Conservation (phyloP, 2,888 invertebrate genomes). For the Volucella bombylans region DNA sequence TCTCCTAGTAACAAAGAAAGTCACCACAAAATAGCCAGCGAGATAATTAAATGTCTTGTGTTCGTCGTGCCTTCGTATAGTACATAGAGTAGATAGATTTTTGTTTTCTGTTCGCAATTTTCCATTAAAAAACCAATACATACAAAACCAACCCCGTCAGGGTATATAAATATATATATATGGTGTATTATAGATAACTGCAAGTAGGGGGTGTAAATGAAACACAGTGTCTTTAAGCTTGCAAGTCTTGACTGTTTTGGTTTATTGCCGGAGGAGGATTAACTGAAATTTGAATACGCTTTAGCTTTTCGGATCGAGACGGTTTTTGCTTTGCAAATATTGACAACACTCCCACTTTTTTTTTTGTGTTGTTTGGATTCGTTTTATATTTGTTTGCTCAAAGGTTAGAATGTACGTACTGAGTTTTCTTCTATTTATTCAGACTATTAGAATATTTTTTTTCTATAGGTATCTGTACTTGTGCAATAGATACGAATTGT, state of each 20-base stretch:
- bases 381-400: conserved; percentile 55
- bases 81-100: conserved; percentile 34
- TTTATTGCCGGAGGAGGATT: conserved; percentile 51
- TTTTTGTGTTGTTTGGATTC: conserved; percentile 39
- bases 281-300: conserved; percentile 49
- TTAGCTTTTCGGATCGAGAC: conserved; percentile 40
- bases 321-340: conserved; percentile 66
- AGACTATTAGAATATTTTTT: conserved; percentile 39
- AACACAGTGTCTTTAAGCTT: conserved; percentile 21
- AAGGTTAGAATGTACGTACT: conserved; percentile 49
- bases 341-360: conserved; percentile 66
- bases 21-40: conserved; percentile 54
- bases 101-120: conserved; percentile 28
- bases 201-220: conserved; percentile 58
- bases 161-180: conserved; percentile 16
- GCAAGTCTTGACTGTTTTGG: conserved; percentile 17
- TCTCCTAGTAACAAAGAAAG: conserved; percentile 69
- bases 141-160: conserved; percentile 42
- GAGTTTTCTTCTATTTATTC: conserved; percentile 45
- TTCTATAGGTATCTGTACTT: conserved; percentile 4
- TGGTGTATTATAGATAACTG: neutral
- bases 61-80: neutral
- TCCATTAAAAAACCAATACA: conserved; percentile 43
- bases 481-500: neutral
- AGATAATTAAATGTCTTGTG: conserved; percentile 58